phyloP scores from a whole-genome alignment of 1,140 invertebrate genomes.

The Penaeus indicus region DNA sequence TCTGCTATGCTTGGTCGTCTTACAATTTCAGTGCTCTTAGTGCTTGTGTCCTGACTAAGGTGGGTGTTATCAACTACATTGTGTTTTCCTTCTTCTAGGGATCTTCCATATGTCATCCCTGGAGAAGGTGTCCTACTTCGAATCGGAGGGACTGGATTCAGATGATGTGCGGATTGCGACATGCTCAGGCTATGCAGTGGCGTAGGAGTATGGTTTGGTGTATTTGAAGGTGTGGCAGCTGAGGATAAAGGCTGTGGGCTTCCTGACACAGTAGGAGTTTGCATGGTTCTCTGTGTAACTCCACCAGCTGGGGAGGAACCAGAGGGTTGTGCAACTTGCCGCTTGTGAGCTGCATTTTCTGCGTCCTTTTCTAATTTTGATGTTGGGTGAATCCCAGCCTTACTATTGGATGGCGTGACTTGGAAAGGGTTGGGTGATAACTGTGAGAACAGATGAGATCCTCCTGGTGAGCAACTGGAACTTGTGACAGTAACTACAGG shows the following conservation, averaged over 20 bases:
- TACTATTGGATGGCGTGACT: slow-evolving; percentile 67
- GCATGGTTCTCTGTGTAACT: slow-evolving; percentile 24
- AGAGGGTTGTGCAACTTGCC: slow-evolving; percentile 52
- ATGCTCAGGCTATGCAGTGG: slow-evolving; percentile 50
- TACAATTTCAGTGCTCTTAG: slow-evolving; percentile 67
- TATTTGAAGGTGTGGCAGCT: slow-evolving; percentile 22
- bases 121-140: slow-evolving; percentile 62
- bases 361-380: slow-evolving; percentile 70
- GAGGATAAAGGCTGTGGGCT: slow-evolving; percentile 53
- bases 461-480: slow-evolving; percentile 27
- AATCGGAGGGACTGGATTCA: slow-evolving; percentile 33
- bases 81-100: slow-evolving; percentile 38
- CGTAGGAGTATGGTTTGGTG: slow-evolving; percentile 47
- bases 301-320: slow-evolving; percentile 21
- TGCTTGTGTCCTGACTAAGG: slow-evolving; percentile 47
- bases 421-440: slow-evolving; percentile 31
- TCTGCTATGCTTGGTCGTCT: slow-evolving; percentile 72
- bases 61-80: slow-evolving; percentile 28
- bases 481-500: slow-evolving; percentile 47
- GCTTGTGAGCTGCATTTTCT: slow-evolving; percentile 69
- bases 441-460: slow-evolving; percentile 26
- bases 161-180: neutral
- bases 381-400: slow-evolving; percentile 61
- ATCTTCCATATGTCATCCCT: slow-evolving; percentile 50
- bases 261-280: slow-evolving; percentile 18